Evolutionary conservation across 2,797 vertebrate species (phyloP).

Genomic region (Gobionotothen gibberifrons): DNA sequence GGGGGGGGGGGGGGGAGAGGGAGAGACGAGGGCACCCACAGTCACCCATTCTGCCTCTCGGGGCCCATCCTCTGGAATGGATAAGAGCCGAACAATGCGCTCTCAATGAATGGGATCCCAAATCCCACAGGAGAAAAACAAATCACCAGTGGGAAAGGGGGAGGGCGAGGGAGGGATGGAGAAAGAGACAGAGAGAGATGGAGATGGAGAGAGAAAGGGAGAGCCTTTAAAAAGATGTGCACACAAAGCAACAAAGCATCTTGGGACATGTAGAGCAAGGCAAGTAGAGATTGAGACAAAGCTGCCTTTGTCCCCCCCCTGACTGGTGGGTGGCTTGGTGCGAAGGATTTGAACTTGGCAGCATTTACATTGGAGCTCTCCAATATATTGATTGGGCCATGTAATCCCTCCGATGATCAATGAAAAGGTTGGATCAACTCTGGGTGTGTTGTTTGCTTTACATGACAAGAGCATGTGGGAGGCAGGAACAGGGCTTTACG

Average conservation of each 20-base stretch:
- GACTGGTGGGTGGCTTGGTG: conserved; percentile 78
- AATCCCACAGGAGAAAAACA: conserved; percentile 81
- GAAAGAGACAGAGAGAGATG: conserved; percentile 58
- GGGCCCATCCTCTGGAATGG: conserved; percentile 80
- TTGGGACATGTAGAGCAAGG: conserved; percentile 80
- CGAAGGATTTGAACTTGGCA: conserved; percentile 69
- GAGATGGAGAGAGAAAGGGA: conserved; percentile 66
- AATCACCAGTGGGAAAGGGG: conserved; percentile 78
- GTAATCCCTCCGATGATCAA: conserved; percentile 71
- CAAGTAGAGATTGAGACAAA: conserved; percentile 79
- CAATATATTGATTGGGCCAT: conserved; percentile 77
- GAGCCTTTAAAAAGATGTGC: conserved; percentile 76
- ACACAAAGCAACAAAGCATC: conserved; percentile 82
- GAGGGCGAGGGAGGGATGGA: conserved; percentile 49
- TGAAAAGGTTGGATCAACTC: conserved; percentile 56
- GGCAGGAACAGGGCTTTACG: conserved; percentile 55
- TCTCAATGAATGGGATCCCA: conserved; percentile 79
- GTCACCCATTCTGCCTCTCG: conserved; percentile 75
- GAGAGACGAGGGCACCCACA: conserved; percentile 65
- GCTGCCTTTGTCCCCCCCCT: conserved; percentile 72
- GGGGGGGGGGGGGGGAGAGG: conserved; percentile 15
- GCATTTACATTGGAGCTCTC: conserved; percentile 66
- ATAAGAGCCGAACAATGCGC: conserved; percentile 80
- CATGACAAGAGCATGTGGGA: conserved; percentile 64
- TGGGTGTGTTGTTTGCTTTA: conserved; percentile 52